Conservation (phyloP, 2,888 invertebrate species). For the Epistrophe grossulariae region DNA sequence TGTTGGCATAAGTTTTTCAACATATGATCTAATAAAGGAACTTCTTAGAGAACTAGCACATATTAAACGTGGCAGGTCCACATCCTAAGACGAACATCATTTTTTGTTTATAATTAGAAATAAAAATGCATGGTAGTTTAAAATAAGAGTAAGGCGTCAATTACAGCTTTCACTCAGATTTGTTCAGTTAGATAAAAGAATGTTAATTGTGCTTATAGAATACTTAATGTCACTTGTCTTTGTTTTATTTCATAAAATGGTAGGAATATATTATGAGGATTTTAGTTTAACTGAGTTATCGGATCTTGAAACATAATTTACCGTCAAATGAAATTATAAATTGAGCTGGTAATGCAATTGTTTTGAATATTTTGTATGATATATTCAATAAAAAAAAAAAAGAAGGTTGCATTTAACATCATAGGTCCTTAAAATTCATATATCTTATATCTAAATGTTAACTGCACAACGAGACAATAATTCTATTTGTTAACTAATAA, state of each 20-base stretch:
- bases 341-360: conserved; percentile 15
- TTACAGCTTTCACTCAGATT: neutral
- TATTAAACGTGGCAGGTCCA: conserved; percentile 80
- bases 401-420: conserved; percentile 20
- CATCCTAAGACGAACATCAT: conserved; percentile 26
- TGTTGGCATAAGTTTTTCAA: conserved; percentile 97
- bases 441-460: conserved; percentile 35
- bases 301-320: neutral
- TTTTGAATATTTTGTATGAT: conserved; percentile 29
- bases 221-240: conserved; percentile 5
- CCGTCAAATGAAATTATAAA: neutral
- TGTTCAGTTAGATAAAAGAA: conserved; percentile 34
- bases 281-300: neutral
- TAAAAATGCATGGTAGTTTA: conserved; percentile 21
- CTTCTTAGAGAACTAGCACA: conserved; percentile 85
- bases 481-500: conserved; percentile 48
- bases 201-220: conserved; percentile 1
- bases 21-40: conserved; percentile 92
- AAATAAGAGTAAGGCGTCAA: neutral
- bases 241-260: neutral
- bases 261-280: neutral
- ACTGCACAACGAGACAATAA: conserved; percentile 76
- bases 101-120: conserved; percentile 30
- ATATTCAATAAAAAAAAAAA: conserved; percentile 6
- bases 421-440: conserved; percentile 35